Evolutionary conservation across 2,888 invertebrate species (phyloP).

Genomic region (Idaea straminata): DNA sequence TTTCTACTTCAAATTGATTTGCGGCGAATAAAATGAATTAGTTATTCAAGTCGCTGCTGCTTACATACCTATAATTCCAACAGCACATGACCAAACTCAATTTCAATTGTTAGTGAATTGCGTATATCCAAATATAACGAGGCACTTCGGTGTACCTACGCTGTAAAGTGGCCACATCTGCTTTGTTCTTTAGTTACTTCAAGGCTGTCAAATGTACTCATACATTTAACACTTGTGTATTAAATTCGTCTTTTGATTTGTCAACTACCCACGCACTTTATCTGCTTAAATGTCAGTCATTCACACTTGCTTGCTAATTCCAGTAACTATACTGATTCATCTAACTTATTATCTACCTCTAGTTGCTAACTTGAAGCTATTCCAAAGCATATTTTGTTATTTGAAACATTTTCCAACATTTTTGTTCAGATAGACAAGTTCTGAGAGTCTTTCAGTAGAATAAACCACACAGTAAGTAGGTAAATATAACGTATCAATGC

Average conservation of each 20-base stretch:
- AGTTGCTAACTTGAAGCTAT: not conserved
- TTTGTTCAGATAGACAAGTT: not conserved
- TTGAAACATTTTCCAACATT: not conserved
- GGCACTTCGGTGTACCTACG: constrained; percentile 31
- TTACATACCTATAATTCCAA: constrained; percentile 10
- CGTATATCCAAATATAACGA: constrained; percentile 33
- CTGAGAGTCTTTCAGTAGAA: not conserved
- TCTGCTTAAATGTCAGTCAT: constrained; percentile 11
- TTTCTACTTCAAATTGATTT: constrained; percentile 10
- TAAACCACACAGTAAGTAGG: not conserved
- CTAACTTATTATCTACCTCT: not conserved
- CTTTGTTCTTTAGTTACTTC: constrained; percentile 48
- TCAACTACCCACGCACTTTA: constrained; percentile 7
- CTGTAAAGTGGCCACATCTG: constrained; percentile 49
- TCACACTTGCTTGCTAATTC: constrained; percentile 19
- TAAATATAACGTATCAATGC: not conserved
- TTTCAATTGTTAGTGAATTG: constrained; percentile 20
- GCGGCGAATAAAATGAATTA: not conserved
- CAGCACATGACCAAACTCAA: constrained; percentile 17
- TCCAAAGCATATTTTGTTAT: not conserved
- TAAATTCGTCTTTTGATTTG: constrained; percentile 13
- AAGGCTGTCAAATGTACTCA: constrained; percentile 40
- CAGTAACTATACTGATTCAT: constrained; percentile 1
- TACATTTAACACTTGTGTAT: constrained; percentile 7
- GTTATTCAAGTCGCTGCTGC: constrained; percentile 7